Evolutionary conservation across 2,797 vertebrate species (phyloP).

Genomic region (Typhlichthys subterraneus): DNA sequence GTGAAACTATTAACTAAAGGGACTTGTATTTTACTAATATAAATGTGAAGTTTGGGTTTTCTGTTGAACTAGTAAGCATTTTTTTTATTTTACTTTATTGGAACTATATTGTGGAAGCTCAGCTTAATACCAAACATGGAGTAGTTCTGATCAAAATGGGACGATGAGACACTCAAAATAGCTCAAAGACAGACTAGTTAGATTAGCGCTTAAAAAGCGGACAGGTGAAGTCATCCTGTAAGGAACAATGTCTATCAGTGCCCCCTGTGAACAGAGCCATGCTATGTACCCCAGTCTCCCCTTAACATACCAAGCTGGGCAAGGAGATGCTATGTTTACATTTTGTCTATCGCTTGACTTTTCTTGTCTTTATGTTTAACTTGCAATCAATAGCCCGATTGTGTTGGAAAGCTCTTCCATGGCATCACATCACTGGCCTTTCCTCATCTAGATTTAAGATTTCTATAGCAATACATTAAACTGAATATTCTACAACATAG

Average conservation of each 20-base stretch:
- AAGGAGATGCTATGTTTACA: slow-evolving; percentile 57
- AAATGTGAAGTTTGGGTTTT: slow-evolving; percentile 51
- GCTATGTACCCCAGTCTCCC: not conserved
- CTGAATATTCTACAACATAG: slow-evolving; percentile 34
- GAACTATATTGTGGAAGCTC: slow-evolving; percentile 14
- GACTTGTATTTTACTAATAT: slow-evolving; percentile 56
- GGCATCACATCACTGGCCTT: slow-evolving; percentile 30
- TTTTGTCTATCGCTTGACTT: slow-evolving; percentile 42
- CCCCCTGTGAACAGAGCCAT: slow-evolving; percentile 28
- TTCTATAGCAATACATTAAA: slow-evolving; percentile 56
- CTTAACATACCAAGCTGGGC: slow-evolving; percentile 31
- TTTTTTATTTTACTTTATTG: slow-evolving; percentile 19
- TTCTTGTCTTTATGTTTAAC: slow-evolving; percentile 39
- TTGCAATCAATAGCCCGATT: slow-evolving; percentile 49
- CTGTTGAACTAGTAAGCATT: slow-evolving; percentile 37
- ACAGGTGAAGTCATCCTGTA: slow-evolving; percentile 16
- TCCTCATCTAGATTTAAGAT: slow-evolving; percentile 39
- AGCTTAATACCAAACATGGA: slow-evolving; percentile 48
- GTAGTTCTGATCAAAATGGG: slow-evolving; percentile 23
- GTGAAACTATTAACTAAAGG: slow-evolving; percentile 69
- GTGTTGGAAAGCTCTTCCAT: slow-evolving; percentile 23
- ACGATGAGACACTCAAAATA: slow-evolving; percentile 10
- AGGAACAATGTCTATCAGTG: slow-evolving; percentile 23
- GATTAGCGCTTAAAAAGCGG: slow-evolving; percentile 13
- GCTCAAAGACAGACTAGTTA: slow-evolving; percentile 24